A percentile compares a stretch with the other conserved stretches of the same genome.
These are phyloP conservation scores for Oreonectes daqikongensis DNA, from an alignment of 2,797 vertebrate genomes.

Conservation along the genomic window DNA sequence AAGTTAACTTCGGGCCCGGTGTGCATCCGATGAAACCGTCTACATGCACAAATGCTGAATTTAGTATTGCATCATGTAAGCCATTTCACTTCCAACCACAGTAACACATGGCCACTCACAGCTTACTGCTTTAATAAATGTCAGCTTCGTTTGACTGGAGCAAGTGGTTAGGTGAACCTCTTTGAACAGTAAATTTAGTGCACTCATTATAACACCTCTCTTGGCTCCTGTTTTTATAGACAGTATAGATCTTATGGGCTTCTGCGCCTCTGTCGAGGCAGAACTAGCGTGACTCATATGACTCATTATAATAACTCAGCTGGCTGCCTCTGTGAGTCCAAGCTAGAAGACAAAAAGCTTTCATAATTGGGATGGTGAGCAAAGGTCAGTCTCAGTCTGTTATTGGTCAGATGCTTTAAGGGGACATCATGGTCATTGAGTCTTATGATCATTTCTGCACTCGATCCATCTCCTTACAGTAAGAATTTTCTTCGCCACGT, in stretches of 20 bases:
- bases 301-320: slow-evolving; percentile 27
- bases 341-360: slow-evolving; percentile 23
- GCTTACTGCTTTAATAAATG: not conserved
- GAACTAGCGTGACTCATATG: slow-evolving; percentile 18
- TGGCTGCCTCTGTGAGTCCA: slow-evolving; percentile 28
- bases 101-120: not conserved
- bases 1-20: too few relatives aligned
- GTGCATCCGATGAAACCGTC: too few relatives aligned
- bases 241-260: not conserved
- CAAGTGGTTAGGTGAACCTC: not conserved
- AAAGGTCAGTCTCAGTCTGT: slow-evolving; percentile 43
- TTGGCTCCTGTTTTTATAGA: slow-evolving; percentile 10
- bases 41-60: too few relatives aligned
- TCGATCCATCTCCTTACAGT: not conserved
- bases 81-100: too few relatives aligned
- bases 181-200: not conserved
- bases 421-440: slow-evolving; percentile 1
- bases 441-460: not conserved
- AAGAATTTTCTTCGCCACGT: too few relatives aligned
- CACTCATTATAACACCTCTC: slow-evolving; percentile 4
- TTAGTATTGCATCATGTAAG: too few relatives aligned
- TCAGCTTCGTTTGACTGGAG: not conserved
- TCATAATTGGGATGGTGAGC: slow-evolving; percentile 29
- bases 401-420: slow-evolving; percentile 23
- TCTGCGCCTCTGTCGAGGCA: not conserved